Percentiles rank a stretch among this genome's conserved stretches.
Evolutionary conservation across 2,888 invertebrate species (phyloP).

Genomic region (Entomobrya proxima): DNA sequence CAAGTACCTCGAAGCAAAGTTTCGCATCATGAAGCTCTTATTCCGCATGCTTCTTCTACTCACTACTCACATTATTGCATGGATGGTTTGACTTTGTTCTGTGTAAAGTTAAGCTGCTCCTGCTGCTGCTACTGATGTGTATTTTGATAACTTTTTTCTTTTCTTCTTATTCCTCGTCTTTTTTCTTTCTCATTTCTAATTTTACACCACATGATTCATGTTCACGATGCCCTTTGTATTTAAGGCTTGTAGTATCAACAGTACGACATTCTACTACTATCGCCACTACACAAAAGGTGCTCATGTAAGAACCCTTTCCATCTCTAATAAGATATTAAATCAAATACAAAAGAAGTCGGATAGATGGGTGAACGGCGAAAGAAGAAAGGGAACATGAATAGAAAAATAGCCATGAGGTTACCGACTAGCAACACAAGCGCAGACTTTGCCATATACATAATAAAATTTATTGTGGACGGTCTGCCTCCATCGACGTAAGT

Average conservation of each 20-base stretch:
- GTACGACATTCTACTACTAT: neutral
- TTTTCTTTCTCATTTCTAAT: conserved; percentile 53
- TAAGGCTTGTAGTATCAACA: neutral
- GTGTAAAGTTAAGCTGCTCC: neutral
- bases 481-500: neutral
- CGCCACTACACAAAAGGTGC: neutral
- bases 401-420: conserved; percentile 43
- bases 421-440: neutral
- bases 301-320: conserved; percentile 7
- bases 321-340: conserved; percentile 59
- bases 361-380: conserved; percentile 18
- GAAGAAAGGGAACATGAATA: conserved; percentile 42
- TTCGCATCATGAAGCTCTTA: conserved; percentile 34
- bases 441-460: neutral
- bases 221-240: conserved; percentile 26
- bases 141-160: conserved; percentile 50
- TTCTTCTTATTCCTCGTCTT: conserved; percentile 7
- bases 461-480: conserved; percentile 26
- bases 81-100: conserved; percentile 24
- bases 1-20: conserved; percentile 38
- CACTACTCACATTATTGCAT: conserved; percentile 23
- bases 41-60: conserved; percentile 11
- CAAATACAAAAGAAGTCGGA: conserved; percentile 54
- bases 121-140: conserved; percentile 35
- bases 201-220: conserved; percentile 54